Base-by-base conservation (phyloP, 1,140 invertebrate genomes). In the Brachionus calyciflorus region DNA sequence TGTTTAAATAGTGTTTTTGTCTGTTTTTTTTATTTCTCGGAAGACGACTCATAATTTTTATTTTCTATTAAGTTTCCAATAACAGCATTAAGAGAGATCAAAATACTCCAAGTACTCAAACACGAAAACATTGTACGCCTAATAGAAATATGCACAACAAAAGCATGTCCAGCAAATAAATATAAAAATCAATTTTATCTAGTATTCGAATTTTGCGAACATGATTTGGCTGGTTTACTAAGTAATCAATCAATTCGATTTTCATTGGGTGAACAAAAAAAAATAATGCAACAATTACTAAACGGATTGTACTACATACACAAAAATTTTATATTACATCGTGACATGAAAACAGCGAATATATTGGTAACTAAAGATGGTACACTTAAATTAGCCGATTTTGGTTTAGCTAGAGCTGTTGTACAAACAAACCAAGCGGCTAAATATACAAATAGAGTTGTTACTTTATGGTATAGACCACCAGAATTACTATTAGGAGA, bases 261-360 rank as follows among this genome's bases (percentile, higher is more conserved):
- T 84, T 82, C 79, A 90, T 87, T 98, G 80, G 93, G 93, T 5
- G 95, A 99, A 87, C 96, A 98, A 44, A 99, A 99, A 82, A 96
- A 95, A 87, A 93, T 95, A 1, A 78, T 80, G 77, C 46, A 79
- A 48, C 65, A 78, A 76, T 26, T 78, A 19, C 53, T 78, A 30
- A 69, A 69, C 19, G 77, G 78, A 14, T 86, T 98, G 0, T 98
- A 95, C 84, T 98, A 94, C 81, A 98, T 98, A 83, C 94, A 98
- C 82, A 93, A 91, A 79, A 96, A 96, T 85, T 96, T 96, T 84
- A 90, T 92, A 79, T 84, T 96, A 0, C 93, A 95, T 83, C 88
- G 95, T 81, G 96, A 98, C 82, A 97, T 99, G 94, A 99, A 99
- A 87, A 94, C 97, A 49, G 96, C 96, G 0, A 99, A 99, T 88